phyloP scores from a whole-genome alignment of 1,140 invertebrate species.

The Ceratosolen solmsi region DNA sequence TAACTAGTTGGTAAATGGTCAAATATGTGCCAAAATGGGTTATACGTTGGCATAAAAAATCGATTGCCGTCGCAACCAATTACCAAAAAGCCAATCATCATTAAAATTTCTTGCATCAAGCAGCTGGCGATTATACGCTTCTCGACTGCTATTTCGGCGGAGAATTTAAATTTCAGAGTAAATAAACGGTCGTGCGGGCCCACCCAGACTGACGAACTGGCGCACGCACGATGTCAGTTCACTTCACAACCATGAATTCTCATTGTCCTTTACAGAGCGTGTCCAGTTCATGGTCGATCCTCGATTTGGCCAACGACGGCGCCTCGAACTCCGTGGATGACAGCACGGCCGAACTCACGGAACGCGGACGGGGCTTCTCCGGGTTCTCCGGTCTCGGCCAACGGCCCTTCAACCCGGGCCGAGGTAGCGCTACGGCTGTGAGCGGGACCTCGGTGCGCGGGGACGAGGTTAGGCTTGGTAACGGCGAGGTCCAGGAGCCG shows the following conservation, averaged over 20 bases:
- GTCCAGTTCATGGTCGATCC: conserved; percentile 63
- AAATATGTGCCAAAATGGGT: not conserved
- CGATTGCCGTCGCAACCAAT: not conserved
- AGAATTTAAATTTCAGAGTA: too few relatives aligned
- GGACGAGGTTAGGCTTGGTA: not conserved
- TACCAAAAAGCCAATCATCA: not conserved
- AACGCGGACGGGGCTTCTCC: conserved; percentile 45
- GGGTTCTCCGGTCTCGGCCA: not conserved
- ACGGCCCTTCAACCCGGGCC: not conserved
- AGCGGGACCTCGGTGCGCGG: not conserved
- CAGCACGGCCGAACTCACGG: conserved; percentile 35
- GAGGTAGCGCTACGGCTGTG: not conserved
- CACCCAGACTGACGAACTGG: too few relatives aligned
- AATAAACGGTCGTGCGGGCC: too few relatives aligned
- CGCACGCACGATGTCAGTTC: too few relatives aligned
- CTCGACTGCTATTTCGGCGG: too few relatives aligned
- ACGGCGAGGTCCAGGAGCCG: conserved; percentile 72
- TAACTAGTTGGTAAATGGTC: not conserved
- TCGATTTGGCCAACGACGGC: conserved; percentile 64
- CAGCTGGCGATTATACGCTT: too few relatives aligned
- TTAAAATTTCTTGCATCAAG: not conserved
- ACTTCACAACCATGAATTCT: too few relatives aligned
- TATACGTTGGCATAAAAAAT: not conserved
- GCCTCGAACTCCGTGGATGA: conserved; percentile 64
- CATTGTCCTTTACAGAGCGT: conserved; percentile 25